These are phyloP conservation scores for Ageneiosus marmoratus DNA, from an alignment of 2,113 vertebrate genomes.

Conservation along the genomic window DNA sequence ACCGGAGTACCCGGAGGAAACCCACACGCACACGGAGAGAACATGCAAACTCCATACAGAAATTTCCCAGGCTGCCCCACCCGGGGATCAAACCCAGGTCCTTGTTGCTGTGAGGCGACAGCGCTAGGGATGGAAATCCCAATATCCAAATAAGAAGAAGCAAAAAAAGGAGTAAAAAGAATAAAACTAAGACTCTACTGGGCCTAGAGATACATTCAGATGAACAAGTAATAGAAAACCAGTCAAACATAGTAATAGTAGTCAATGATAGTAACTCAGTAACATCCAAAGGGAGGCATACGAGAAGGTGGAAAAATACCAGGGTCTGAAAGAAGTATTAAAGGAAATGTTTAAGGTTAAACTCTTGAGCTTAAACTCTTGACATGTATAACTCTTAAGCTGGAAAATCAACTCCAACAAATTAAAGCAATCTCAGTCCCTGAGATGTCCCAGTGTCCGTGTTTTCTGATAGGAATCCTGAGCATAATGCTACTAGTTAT, in stretches of 20 bases:
- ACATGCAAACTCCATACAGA: no score
- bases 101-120: no score
- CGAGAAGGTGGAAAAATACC: neutral
- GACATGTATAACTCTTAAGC: neutral
- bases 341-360: conserved; percentile 23
- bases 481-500: neutral
- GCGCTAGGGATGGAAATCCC: neutral
- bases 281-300: conserved; percentile 2
- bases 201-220: neutral
- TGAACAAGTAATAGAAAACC: neutral
- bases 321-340: conserved; percentile 2
- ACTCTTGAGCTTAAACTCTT: neutral
- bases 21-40: no score
- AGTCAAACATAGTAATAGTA: neutral
- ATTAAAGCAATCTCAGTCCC: neutral
- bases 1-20: no score
- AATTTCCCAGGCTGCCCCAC: no score
- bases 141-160: neutral
- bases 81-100: no score
- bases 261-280: neutral
- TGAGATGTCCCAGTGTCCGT: no score
- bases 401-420: neutral
- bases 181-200: neutral
- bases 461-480: neutral
- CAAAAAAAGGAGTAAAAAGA: neutral